These are phyloP conservation scores for Nasonia giraulti DNA, from an alignment of 1,140 invertebrate genomes.

Conservation along the genomic window DNA sequence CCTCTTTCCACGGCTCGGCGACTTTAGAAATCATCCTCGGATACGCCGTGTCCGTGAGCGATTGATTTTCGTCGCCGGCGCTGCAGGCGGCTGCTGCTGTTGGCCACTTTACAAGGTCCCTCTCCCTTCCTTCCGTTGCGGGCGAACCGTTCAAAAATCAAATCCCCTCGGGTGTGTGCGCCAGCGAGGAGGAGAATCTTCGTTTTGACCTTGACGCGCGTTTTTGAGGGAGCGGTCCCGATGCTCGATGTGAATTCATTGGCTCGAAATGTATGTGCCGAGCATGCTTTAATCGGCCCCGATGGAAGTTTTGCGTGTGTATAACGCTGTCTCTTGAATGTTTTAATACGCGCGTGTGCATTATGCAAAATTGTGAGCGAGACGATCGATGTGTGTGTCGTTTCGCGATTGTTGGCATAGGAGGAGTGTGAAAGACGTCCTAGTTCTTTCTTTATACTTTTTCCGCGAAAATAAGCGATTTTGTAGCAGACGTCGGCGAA, in stretches of 20 bases:
- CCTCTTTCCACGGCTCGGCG: slow-evolving; percentile 10
- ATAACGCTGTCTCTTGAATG: too few relatives aligned
- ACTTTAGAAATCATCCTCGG: slow-evolving; percentile 32
- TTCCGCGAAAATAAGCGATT: too few relatives aligned
- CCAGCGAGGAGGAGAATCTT: background rate
- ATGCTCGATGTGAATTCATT: background rate
- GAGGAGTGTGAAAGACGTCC: background rate
- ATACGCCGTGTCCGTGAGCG: background rate
- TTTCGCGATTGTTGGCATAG: too few relatives aligned
- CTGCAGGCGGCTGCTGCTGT: background rate
- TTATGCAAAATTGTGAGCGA: background rate
- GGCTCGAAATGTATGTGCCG: too few relatives aligned
- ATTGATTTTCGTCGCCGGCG: slow-evolving; percentile 42
- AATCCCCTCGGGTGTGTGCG: background rate
- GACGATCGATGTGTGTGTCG: background rate
- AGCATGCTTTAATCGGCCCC: background rate
- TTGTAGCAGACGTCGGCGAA: too few relatives aligned
- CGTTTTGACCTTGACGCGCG: background rate
- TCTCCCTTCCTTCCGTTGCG: background rate
- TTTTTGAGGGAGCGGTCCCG: background rate
- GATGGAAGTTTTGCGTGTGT: background rate
- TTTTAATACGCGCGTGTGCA: background rate
- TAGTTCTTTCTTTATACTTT: too few relatives aligned
- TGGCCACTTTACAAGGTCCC: background rate
- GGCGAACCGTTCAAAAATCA: slow-evolving; percentile 2